Percentiles rank a stretch among this genome's conserved stretches.
These are phyloP conservation scores for Caradrina kadenii DNA, from an alignment of 2,888 invertebrate species.

Conservation along the genomic window DNA sequence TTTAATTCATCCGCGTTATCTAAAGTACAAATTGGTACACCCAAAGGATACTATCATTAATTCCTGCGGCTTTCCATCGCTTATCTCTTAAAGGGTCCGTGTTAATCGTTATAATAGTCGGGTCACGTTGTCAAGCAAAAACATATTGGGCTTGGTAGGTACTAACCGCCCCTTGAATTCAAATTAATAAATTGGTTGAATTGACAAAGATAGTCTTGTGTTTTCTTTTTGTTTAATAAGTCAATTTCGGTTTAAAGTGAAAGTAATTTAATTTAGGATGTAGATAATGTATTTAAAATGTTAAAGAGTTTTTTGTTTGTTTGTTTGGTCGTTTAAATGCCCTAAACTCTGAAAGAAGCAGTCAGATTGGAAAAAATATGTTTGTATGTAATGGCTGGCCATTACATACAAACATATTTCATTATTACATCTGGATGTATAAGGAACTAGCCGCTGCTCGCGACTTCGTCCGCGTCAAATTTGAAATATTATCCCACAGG, in stretches of 20 bases:
- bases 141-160: conserved; percentile 37
- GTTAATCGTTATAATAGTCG: conserved; percentile 43
- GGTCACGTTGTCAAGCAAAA: conserved; percentile 51
- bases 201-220: not conserved
- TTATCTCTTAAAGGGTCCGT: conserved; percentile 43
- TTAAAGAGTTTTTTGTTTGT: too few relatives aligned
- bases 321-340: too few relatives aligned
- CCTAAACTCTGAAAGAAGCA: too few relatives aligned
- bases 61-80: conserved; percentile 37
- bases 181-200: conserved; percentile 33
- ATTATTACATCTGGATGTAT: too few relatives aligned
- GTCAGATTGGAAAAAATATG: too few relatives aligned
- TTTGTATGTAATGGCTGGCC: too few relatives aligned
- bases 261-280: too few relatives aligned
- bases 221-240: conserved; percentile 2
- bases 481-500: too few relatives aligned
- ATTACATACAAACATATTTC: too few relatives aligned
- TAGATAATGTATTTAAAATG: too few relatives aligned
- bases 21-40: conserved; percentile 29
- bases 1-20: not conserved
- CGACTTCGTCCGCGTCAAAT: too few relatives aligned
- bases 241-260: not conserved
- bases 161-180: conserved; percentile 24
- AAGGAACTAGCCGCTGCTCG: too few relatives aligned
- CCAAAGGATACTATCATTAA: conserved; percentile 24